Percentiles rank a stretch among this genome's conserved stretches.
phyloP scores from a whole-genome alignment of 2,888 invertebrate genomes.

The Eupithecia abbreviata region DNA sequence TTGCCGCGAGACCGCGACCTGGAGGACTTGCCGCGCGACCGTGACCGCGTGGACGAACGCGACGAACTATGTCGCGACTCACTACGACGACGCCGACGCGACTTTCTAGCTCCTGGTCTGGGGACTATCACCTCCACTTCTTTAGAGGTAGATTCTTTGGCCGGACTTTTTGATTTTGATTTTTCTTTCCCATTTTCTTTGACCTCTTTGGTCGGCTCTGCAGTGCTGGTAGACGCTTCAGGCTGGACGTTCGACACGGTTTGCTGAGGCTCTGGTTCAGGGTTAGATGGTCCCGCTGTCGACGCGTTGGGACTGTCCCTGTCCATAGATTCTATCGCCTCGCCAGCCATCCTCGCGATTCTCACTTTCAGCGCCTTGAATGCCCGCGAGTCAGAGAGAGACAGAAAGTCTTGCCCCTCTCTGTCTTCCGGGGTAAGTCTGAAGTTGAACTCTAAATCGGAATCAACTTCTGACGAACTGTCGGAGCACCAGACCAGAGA shows the following conservation, averaged over 20 bases:
- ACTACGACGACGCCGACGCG: conserved; percentile 55
- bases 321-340: conserved; percentile 1
- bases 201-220: conserved; percentile 14
- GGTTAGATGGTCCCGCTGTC: conserved; percentile 9
- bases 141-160: conserved; percentile 37
- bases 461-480: conserved; percentile 75
- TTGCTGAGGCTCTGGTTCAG: neutral
- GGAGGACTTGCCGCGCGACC: conserved; percentile 69
- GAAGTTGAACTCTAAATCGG: conserved; percentile 63
- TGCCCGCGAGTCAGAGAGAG: conserved; percentile 81
- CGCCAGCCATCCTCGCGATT: conserved; percentile 83
- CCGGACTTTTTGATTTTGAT: conserved; percentile 40
- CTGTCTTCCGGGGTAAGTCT: conserved; percentile 80
- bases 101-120: conserved; percentile 51
- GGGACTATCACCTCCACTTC: conserved; percentile 36
- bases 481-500: conserved; percentile 81
- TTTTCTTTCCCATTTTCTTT: conserved; percentile 12
- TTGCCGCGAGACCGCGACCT: conserved; percentile 49
- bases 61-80: conserved; percentile 63
- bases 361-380: conserved; percentile 86
- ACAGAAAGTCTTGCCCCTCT: conserved; percentile 81
- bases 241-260: conserved; percentile 13
- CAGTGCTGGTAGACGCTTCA: conserved; percentile 2
- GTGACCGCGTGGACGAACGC: conserved; percentile 60
- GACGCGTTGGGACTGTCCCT: neutral